Base-by-base conservation (phyloP, 64 coral and sea anemone species). In the Dendronephthya gigantea region DNA sequence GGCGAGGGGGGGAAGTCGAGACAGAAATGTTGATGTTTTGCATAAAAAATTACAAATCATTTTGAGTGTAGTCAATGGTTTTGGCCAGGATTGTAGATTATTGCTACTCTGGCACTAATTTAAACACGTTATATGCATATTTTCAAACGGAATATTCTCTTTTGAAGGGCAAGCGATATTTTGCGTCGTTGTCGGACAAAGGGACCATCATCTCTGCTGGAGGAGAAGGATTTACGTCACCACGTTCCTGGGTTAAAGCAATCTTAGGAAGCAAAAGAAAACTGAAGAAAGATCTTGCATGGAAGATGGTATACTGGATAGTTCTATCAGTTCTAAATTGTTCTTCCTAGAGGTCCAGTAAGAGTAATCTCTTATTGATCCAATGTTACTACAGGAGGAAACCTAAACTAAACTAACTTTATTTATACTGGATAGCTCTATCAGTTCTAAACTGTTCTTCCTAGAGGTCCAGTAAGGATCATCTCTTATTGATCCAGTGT, bases 301-400 rank as follows among this genome's bases (percentile, higher is more conserved):
- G 55, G 72, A 79, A 79, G 17, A 79, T 79, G 30, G 72, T 79
- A 34, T 45, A 45, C 58, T n/a, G 58, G 29, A 66, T 66, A 66
- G 29, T n/a, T 66, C 22, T 17, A 17, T 66, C 58, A 66, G 41
- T 45, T 45, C 41, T 45, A 45, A 45, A 45, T 11, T 45, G 41
- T 45, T 45, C 41, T 45, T 11, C 41, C 41, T 45, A 45, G 41
- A 45, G 41, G 11, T 45, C 4, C 4, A 45, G 41, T 45, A 45
- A 45, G 41, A 11, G 41, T 45, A 4, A 4, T 45, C 41, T 11
- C 11, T 45, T 11, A 45, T 45, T 45, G 41, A 17, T 66, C 14
- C 29, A 30, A 17, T 66, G 58, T 66, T 22, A 66, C 58, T n/a
- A 66, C 58, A 66, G 41, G 11, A 45, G 41, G 41, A 15, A 33